These are phyloP conservation scores for Cercopithecus mona DNA, from an alignment of 2,113 vertebrate species.

Conservation along the genomic window DNA sequence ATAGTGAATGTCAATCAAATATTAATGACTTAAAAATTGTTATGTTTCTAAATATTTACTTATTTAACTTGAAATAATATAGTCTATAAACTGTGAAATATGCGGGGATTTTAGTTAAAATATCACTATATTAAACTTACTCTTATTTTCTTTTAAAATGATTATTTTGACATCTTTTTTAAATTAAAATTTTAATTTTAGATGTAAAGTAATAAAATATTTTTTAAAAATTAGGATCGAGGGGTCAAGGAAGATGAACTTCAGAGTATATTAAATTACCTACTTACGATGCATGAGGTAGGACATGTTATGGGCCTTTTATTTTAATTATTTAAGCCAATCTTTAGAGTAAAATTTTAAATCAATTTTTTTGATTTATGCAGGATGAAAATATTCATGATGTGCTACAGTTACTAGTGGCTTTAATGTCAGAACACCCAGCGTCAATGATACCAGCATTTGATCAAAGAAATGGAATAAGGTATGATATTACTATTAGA, in stretches of 20 bases:
- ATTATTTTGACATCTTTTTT: slow-evolving; percentile 11
- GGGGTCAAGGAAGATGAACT: slow-evolving; percentile 99
- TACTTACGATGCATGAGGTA: slow-evolving; percentile 99
- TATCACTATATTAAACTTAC: background rate
- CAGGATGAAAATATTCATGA: slow-evolving; percentile 99
- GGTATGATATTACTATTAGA: slow-evolving; percentile 85
- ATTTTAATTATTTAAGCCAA: slow-evolving; percentile 56
- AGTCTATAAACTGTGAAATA: background rate
- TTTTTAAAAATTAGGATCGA: slow-evolving; percentile 87
- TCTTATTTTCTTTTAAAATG: background rate
- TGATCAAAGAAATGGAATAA: slow-evolving; percentile 98
- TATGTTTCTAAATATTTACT: background rate
- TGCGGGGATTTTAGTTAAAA: slow-evolving; percentile 7
- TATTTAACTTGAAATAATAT: background rate
- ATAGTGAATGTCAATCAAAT: background rate
- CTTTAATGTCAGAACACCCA: slow-evolving; percentile 98
- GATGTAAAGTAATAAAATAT: slow-evolving; percentile 44
- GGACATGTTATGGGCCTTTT: slow-evolving; percentile 52
- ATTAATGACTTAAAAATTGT: background rate
- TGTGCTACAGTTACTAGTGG: slow-evolving; percentile 97
- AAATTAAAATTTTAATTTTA: slow-evolving; percentile 31
- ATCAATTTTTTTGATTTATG: slow-evolving; percentile 70
- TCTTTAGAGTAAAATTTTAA: slow-evolving; percentile 56
- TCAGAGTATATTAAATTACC: slow-evolving; percentile 97
- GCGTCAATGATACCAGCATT: slow-evolving; percentile 98